Evolutionary conservation across 2,113 vertebrate genomes (phyloP).

Genomic region (Melanerpes aurifrons): DNA sequence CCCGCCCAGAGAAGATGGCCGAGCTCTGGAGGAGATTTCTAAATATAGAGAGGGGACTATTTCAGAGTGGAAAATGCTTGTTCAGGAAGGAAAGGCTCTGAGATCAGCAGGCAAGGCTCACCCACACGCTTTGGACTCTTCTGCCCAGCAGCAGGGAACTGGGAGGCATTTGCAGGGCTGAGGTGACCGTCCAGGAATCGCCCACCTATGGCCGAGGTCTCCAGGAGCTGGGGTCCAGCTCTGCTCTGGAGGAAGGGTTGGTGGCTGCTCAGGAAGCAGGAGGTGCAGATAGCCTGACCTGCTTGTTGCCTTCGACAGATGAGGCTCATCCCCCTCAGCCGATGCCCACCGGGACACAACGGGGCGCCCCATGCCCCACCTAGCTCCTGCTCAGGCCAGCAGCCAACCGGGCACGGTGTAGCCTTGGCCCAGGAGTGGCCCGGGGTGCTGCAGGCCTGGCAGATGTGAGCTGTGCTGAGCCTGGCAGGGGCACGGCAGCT

Average conservation of each 20-base stretch:
- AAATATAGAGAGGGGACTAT: constrained; percentile 49
- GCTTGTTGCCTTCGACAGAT: background rate
- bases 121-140: background rate
- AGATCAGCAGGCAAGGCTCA: constrained; percentile 55
- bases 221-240: background rate
- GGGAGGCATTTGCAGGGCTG: background rate
- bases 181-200: background rate
- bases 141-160: background rate
- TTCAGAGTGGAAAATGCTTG: constrained; percentile 68
- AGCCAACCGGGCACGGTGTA: background rate
- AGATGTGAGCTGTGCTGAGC: background rate
- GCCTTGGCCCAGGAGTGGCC: background rate
- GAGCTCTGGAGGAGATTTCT: constrained; percentile 27
- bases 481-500: background rate
- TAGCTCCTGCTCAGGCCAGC: background rate
- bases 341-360: fast-evolving
- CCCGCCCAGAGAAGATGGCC: background rate
- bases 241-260: background rate
- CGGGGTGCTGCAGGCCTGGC: background rate
- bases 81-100: constrained; percentile 70
- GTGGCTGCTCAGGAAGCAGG: background rate
- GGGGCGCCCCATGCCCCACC: background rate
- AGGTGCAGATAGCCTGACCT: background rate
- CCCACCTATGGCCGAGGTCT: background rate
- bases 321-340: background rate